Evolutionary conservation across 2,797 vertebrate species (phyloP), one percentile per base, ranked within the genome.

Genomic region (Ctenopoma kingsleyae): DNA sequence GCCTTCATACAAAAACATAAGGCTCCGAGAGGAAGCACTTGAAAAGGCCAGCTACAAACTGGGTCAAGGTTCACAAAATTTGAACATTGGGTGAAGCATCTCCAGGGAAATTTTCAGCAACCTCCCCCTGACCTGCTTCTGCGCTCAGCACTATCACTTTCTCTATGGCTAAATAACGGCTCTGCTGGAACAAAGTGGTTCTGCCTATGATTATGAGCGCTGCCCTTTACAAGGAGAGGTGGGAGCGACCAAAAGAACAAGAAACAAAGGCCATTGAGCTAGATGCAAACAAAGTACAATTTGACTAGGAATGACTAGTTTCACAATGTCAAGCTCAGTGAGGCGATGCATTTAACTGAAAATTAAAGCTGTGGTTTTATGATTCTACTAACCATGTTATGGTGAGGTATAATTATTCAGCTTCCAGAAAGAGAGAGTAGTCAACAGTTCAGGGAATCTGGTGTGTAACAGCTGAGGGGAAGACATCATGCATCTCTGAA

Each of bases 61-160:
- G 77, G 86, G 80, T 87, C 77, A 84, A 74, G 72, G 87, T 79
- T 83, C 74, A 85, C 81, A 87, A 83, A 13, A 80, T 75, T 75
- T 71, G 22, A 82, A 74, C 40, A 59, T n/a, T 0, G 38, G 73
- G 20, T 19, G 50, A 17, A 48, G 62, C 59, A 71, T 77, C 82
- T 76, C 80, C 0, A 20, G 71, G 78, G 82, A 87, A 81, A 81
- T 74, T 64, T 81, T 56, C 59, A 44, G 27, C 61, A 74, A 67
- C 68, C 56, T 70, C 74, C 38, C 23, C 72, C 40, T 70, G 77
- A 77, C 75, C 78, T 36, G 71, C 47, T 79, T 82, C 69, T 62
- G 16, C 1, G 23, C 48, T 32, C 60, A 76, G 32, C 5, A 7
- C 57, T 22, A 70, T 86, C 57, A 51, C 60, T 80, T 61, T 74